These are phyloP conservation scores for Dendrocopos noguchii DNA, from an alignment of 2,113 vertebrate genomes.

Conservation along the genomic window DNA sequence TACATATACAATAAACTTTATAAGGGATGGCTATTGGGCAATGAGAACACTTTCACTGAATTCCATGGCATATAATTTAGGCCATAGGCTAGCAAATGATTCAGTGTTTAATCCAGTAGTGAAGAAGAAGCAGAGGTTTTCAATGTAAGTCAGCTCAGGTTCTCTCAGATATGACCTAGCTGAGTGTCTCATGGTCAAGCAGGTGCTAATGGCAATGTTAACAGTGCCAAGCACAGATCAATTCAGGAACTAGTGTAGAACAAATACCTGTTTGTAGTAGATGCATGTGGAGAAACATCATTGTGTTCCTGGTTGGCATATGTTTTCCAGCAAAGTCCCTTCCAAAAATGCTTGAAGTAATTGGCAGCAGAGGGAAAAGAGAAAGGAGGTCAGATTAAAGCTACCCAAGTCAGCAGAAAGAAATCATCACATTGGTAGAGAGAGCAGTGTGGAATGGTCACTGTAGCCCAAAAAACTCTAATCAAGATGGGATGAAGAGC, in stretches of 20 bases:
- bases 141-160: background rate
- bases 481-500: background rate
- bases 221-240: background rate
- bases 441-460: background rate
- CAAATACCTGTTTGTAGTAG: background rate
- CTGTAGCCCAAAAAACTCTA: background rate
- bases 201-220: background rate
- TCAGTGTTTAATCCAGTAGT: background rate
- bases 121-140: background rate
- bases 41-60: background rate
- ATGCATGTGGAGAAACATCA: background rate
- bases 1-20: background rate
- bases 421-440: background rate
- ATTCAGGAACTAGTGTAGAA: background rate
- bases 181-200: background rate
- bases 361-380: conserved; percentile 39
- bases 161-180: background rate
- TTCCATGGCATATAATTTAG: background rate
- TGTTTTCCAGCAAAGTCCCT: background rate
- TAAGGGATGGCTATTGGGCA: background rate
- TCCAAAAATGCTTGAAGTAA: conserved; percentile 38
- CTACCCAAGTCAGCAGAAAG: background rate
- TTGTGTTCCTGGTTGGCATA: background rate
- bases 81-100: background rate
- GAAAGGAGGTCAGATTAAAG: conserved; percentile 5